These are phyloP conservation scores for Lethocerus indicus DNA, from an alignment of 1,140 invertebrate genomes.

Conservation along the genomic window DNA sequence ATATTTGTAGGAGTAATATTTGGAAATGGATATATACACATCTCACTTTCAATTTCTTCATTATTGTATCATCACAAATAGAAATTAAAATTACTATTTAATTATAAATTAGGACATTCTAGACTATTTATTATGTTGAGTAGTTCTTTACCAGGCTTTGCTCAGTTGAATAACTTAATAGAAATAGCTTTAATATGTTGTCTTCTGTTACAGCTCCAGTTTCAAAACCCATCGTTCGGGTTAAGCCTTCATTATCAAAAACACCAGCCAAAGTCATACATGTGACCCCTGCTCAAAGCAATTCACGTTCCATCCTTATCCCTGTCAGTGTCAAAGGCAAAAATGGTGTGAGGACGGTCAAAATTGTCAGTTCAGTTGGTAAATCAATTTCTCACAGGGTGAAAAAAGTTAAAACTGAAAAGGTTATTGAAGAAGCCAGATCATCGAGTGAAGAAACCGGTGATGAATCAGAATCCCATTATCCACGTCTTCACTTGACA, in stretches of 20 bases:
- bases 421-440: conserved; percentile 13
- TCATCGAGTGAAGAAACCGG: conserved; percentile 15
- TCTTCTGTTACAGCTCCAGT: not conserved
- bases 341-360: conserved; percentile 41
- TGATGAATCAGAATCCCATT: conserved; percentile 16
- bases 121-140: no score
- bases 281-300: conserved; percentile 20
- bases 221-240: conserved; percentile 10
- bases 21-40: no score
- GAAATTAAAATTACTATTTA: no score
- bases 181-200: no score
- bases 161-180: no score
- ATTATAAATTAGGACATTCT: no score
- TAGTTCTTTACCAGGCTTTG: no score
- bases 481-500: conserved; percentile 18
- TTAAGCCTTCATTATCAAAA: conserved; percentile 9
- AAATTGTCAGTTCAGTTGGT: conserved; percentile 48
- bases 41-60: no score
- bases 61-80: no score
- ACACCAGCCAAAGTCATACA: conserved; percentile 12
- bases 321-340: conserved; percentile 39
- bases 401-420: conserved; percentile 11
- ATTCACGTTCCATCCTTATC: conserved; percentile 44
- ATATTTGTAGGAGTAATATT: no score
- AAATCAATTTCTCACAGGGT: conserved; percentile 19